Base-by-base conservation (phyloP, 2,888 invertebrate genomes). In the Vannuccia rotundouncinata region DNA sequence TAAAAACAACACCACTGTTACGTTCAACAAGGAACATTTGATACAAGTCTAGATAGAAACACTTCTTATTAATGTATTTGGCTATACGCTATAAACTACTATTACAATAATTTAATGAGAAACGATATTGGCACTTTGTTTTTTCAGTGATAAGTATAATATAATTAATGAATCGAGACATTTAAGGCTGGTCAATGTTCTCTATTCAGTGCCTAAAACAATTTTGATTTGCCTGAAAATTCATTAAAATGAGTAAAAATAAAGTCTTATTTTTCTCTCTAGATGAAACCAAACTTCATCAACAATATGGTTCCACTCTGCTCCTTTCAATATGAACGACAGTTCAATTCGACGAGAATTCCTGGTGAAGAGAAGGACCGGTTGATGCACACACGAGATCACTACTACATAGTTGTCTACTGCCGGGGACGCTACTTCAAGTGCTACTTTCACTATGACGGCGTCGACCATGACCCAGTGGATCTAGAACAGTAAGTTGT, bases 301-400 rank as follows among this genome's bases (percentile, higher is more conserved):
- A 94, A 94, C 89, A 92, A 92, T 82, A 90, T 94, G 88, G 94
- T 98, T 81, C 98, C 98, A 0, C 90, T 99, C 81, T 99, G 98
- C 87, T 97, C 97, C 0, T 94, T 94, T 92, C 98, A 99, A 88
- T 99, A 99, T 88, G 97, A 98, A 88, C 91, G 98, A 81, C 91
- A 95, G 75, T 99, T 98, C 89, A 98, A 99, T 89, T 97, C 97
- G 0, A 95, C 94, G 0, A 92, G 99, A 81, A 91, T 95, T 79
- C 98, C 99, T 0, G 98, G 98, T 13, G 90, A 93, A 59, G 95
- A 97, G 88, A 92, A 30, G 0, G 78, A 59, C 28, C 96, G 96
- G 89, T 92, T 97, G 81, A 91, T 93, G 0, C 97, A 97, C 87
- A 92, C 92, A 86, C 91, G 92, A 83, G 95, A 96, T 88, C 92